Evolutionary conservation across 2,113 vertebrate species (phyloP).

Genomic region (Planiliza haematocheilus): DNA sequence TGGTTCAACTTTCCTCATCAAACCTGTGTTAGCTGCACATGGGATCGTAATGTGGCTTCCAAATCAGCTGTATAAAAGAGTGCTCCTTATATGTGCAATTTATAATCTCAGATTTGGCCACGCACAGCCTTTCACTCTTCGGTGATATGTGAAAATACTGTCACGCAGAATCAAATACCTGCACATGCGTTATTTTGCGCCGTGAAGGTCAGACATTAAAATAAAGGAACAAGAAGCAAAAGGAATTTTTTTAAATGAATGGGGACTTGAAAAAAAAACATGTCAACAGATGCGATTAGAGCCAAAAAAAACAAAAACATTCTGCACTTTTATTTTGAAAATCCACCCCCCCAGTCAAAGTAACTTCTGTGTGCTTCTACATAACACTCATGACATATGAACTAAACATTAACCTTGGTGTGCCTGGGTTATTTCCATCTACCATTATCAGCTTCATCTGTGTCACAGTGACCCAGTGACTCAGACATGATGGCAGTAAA

Average conservation of each 20-base stretch:
- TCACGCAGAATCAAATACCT: neutral
- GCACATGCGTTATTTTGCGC: neutral
- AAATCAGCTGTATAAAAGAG: neutral
- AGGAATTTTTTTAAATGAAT: neutral
- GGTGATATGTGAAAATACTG: neutral
- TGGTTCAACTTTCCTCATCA: neutral
- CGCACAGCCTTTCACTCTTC: neutral
- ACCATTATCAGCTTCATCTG: neutral
- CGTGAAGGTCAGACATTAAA: neutral
- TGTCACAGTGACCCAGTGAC: slow-evolving; percentile 13
- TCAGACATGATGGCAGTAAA: slow-evolving; percentile 37
- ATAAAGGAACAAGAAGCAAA: neutral
- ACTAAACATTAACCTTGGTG: slow-evolving; percentile 60
- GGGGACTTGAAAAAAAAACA: neutral
- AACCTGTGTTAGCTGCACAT: neutral
- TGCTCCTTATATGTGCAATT: neutral
- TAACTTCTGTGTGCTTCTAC: slow-evolving; percentile 14
- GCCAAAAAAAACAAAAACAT: slow-evolving; percentile 20
- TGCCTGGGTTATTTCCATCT: slow-evolving; percentile 12
- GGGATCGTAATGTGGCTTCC: neutral
- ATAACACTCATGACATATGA: slow-evolving; percentile 16
- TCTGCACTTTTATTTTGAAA: slow-evolving; percentile 68
- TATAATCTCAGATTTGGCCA: neutral
- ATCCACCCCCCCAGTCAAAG: slow-evolving; percentile 27
- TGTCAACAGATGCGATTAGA: neutral